Percentiles rank a stretch among this genome's conserved stretches.
Conservation (phyloP, 2,888 invertebrate genomes). For the Luffia ferchaultella region DNA sequence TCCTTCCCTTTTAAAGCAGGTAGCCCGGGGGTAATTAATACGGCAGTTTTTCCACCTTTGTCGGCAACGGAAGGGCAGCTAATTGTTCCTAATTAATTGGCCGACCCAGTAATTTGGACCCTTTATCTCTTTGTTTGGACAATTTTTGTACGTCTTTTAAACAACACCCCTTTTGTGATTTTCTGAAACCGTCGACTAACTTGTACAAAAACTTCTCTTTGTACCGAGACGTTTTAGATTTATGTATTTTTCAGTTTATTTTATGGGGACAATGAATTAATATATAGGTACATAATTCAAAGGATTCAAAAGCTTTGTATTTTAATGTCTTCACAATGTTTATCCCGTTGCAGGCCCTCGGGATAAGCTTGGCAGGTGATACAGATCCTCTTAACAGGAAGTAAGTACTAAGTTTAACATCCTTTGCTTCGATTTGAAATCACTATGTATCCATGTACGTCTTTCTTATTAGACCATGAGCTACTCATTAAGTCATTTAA, state of each 20-base stretch:
- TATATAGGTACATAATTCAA: too few species aligned
- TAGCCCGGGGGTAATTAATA: background rate
- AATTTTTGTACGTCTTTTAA: background rate
- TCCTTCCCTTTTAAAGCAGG: background rate
- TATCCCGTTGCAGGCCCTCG: too few species aligned
- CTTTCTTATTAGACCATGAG: too few species aligned
- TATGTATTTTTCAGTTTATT: background rate
- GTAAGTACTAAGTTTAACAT: too few species aligned
- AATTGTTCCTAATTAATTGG: conserved; percentile 63
- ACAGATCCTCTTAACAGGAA: too few species aligned
- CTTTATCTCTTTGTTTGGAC: conserved; percentile 18
- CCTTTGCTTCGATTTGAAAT: too few species aligned
- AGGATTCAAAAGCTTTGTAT: too few species aligned
- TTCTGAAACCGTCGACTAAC: background rate
- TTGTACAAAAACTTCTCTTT: background rate
- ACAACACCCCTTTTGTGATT: background rate
- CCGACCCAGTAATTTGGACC: conserved; percentile 51
- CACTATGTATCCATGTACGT: too few species aligned
- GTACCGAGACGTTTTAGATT: background rate
- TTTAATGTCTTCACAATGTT: too few species aligned
- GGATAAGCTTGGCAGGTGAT: too few species aligned
- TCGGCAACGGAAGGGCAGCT: conserved; percentile 53
- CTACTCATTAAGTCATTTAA: too few species aligned
- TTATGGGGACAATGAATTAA: too few species aligned
- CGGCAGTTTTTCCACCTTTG: conserved; percentile 57